phyloP scores from a whole-genome alignment of 2,797 vertebrate genomes.

The Galago senegalensis region DNA sequence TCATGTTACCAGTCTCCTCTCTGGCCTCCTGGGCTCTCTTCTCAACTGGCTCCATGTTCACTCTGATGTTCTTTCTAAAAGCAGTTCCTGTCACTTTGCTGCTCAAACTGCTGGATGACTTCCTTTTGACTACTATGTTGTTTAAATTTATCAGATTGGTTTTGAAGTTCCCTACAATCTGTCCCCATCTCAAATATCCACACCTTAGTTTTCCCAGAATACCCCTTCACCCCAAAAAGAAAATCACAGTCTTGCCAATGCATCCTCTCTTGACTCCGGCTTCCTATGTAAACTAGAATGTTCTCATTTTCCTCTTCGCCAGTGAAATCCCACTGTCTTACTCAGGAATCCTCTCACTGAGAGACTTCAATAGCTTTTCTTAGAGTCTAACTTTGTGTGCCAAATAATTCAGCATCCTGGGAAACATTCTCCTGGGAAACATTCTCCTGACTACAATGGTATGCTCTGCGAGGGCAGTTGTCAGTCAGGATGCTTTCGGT shows the following conservation, averaged over 20 bases:
- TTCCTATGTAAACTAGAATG: not conserved
- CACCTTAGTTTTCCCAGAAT: not conserved
- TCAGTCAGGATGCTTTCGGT: not conserved
- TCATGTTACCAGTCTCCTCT: not conserved
- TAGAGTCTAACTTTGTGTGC: not conserved
- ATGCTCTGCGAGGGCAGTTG: not conserved
- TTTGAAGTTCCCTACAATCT: not conserved
- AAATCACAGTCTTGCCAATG: not conserved
- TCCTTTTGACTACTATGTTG: not conserved
- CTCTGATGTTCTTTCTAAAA: not conserved
- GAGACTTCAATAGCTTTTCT: not conserved
- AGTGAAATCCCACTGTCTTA: not conserved
- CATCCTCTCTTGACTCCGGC: not conserved
- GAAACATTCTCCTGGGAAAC: not conserved
- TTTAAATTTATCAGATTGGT: constrained; percentile 17
- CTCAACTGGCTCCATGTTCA: not conserved
- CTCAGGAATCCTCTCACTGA: not conserved
- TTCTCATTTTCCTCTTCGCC: not conserved
- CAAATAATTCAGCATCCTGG: not conserved
- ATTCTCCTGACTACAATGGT: not conserved
- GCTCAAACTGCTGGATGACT: not conserved
- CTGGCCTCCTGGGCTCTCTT: not conserved
- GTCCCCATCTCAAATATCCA: not conserved
- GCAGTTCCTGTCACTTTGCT: not conserved
- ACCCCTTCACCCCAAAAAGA: not conserved